Evolutionary conservation across 1,140 invertebrate species (phyloP).

Genomic region (Gonatopus flavifemur): DNA sequence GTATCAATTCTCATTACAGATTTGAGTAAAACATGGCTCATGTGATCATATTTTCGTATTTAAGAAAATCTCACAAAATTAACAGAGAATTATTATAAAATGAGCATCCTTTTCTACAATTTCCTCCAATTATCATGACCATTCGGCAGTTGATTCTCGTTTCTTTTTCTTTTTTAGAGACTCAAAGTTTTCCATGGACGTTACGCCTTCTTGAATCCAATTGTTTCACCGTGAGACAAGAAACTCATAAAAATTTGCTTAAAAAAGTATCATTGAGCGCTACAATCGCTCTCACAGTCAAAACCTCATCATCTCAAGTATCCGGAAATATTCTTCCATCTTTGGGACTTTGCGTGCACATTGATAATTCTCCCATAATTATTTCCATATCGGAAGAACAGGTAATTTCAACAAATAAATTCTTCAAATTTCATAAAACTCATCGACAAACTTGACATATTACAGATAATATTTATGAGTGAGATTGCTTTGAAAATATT

Average conservation of each 20-base stretch:
- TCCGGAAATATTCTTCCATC: slow-evolving; percentile 43
- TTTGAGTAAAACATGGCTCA: too few species aligned
- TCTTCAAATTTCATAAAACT: slow-evolving; percentile 7
- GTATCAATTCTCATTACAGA: neutral
- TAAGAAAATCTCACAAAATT: too few species aligned
- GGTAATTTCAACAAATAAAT: slow-evolving; percentile 35
- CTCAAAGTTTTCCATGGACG: slow-evolving; percentile 64
- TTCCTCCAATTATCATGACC: slow-evolving; percentile 6
- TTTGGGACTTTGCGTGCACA: slow-evolving; percentile 62
- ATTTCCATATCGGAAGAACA: slow-evolving; percentile 61
- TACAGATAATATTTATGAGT: slow-evolving; percentile 54
- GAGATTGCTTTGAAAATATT: slow-evolving; percentile 48
- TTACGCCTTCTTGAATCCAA: slow-evolving; percentile 59
- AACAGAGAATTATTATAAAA: too few species aligned
- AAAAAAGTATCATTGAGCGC: slow-evolving; percentile 63
- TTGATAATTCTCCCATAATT: slow-evolving; percentile 61
- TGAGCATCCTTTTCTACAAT: neutral
- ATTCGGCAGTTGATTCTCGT: too few species aligned
- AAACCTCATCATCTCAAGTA: slow-evolving; percentile 37
- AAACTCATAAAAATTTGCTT: slow-evolving; percentile 54
- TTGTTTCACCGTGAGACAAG: slow-evolving; percentile 58
- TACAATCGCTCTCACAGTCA: slow-evolving; percentile 61
- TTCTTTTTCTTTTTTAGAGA: slow-evolving; percentile 44
- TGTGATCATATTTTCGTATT: too few species aligned
- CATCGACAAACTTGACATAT: too few species aligned